Base-by-base conservation (phyloP, 2,113 vertebrate genomes). In the Panthera tigris region DNA sequence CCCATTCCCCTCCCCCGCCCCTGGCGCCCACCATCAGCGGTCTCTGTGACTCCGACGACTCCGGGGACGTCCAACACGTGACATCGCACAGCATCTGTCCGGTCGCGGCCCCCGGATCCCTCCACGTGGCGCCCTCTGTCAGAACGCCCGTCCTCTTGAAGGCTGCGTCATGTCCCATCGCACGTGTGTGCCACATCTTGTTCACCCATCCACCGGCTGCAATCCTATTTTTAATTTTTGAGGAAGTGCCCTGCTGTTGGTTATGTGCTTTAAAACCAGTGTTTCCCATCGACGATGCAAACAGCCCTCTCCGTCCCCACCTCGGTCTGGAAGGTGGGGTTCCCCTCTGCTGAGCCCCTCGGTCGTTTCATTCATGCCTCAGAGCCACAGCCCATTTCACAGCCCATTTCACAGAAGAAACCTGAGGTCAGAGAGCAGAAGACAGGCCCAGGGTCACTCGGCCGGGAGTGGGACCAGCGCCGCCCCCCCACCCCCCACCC, bases 111-210 rank as follows among this genome's bases (percentile, higher is more conserved):
- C 69, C 29, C 1, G 0, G 9, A 29, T 14, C 12, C 33, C 5
- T 27, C 11, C 68, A 4, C 7, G 25, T 7, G 4, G 23, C 21
- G 13, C n/a, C 55, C 52, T 31, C n/a, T 45, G 66, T 73, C 55
- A 29, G 55, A 27, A 21, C 4, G 4, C 12, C 65, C 4, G 16
- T 41, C 29, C 52, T 31, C 55, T 31, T 45, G 3, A 16, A 82
- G 66, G 6, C 55, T 23, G 66, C 10, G 1, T 45, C 2, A 29
- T 7, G 45, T 29, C 10, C 23, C 55, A 10, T 7, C 1, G 5
- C 11, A 9, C 14, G 1, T 11, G 9, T 8, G 29, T 13, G 27
- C n/a, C n/a, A 45, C 16, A 0, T 50, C n/a, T 33, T 14, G 29
- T 31, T 45, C 76, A 36, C 55, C 39, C 71, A 25, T 74, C 33